Evolutionary conservation across 2,888 invertebrate genomes (phyloP), one percentile per base, ranked within the genome.

Genomic region (Parnassius apollo): DNA sequence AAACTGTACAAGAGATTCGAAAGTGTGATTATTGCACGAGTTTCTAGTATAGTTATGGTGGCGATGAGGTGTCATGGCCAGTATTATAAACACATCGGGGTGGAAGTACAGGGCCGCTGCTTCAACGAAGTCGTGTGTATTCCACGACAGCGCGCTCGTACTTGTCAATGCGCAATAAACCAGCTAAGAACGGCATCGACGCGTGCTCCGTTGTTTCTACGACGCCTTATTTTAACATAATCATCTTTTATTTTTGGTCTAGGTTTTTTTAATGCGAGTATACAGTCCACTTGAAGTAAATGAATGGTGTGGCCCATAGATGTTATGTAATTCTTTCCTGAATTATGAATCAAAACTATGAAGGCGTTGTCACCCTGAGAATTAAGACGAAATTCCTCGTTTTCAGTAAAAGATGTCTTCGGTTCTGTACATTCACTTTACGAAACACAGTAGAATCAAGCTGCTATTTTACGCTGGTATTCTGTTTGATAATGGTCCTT

Each of bases 51-150:
- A 65, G 61, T 66, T 59, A 65, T 68, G 57, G 65, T 60, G 58
- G 11, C 45, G 45, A 51, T 42, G 68, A 70, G 74, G 75, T 75
- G 71, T 73, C 76, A 78, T 62, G 80, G 78, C 69, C 71, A 66
- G 22, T 63, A 55, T 55, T 66, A 68, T 70, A 74, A 75, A 70
- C 69, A 66, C 69, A 56, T 50, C 65, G 71, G 70, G 70, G 72
- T 64, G 69, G 66, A 42, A 51, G 57, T 57, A 62, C 66, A 69
- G 74, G 75, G 75, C 72, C 78, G 74, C 68, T 45, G 42, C 13
- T 13, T 46, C 71, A 87, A 88, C 80, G 77, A 82, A 69, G 81
- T 83, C 83, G 79, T 88, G 86, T 86, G 86, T 88, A 88, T 88
- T 82, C 88, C 68, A 68, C 68, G 71, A 70, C 70, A 70, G 82